These are phyloP conservation scores for Acridotheres tristis DNA, from an alignment of 2,797 vertebrate genomes.

Conservation along the genomic window DNA sequence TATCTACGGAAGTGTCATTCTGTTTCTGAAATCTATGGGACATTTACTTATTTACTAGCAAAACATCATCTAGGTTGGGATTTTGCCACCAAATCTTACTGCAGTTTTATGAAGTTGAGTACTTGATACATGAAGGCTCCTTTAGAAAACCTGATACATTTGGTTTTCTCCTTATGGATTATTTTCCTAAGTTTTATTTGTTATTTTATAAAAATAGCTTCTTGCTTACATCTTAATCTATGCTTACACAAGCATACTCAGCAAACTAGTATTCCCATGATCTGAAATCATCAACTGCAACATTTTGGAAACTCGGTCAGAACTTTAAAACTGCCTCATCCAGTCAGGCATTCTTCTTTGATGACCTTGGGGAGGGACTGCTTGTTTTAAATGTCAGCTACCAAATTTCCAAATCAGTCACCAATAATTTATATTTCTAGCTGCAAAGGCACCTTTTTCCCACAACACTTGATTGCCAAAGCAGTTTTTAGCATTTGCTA, in stretches of 20 bases:
- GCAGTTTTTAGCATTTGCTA: not conserved
- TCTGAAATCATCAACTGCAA: not conserved
- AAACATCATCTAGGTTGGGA: not conserved
- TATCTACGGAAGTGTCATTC: not conserved
- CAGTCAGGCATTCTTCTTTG: not conserved
- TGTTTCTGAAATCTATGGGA: not conserved
- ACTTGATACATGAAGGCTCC: not conserved
- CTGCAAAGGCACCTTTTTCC: not conserved
- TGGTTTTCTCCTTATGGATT: not conserved
- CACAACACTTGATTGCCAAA: not conserved
- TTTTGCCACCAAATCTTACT: not conserved
- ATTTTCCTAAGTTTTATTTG: not conserved
- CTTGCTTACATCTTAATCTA: not conserved
- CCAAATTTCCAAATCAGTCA: not conserved
- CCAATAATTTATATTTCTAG: not conserved
- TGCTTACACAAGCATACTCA: not conserved
- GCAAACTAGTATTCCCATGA: not conserved
- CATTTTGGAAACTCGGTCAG: not conserved
- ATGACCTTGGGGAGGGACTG: not conserved
- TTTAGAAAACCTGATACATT: not conserved
- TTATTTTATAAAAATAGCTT: not conserved
- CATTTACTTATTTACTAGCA: not conserved
- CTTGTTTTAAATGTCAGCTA: not conserved
- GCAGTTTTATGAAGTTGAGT: not conserved
- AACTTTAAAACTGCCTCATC: not conserved